Evolutionary conservation across 2,888 invertebrate genomes (phyloP).

Genomic region (Oscheius myriophilus): DNA sequence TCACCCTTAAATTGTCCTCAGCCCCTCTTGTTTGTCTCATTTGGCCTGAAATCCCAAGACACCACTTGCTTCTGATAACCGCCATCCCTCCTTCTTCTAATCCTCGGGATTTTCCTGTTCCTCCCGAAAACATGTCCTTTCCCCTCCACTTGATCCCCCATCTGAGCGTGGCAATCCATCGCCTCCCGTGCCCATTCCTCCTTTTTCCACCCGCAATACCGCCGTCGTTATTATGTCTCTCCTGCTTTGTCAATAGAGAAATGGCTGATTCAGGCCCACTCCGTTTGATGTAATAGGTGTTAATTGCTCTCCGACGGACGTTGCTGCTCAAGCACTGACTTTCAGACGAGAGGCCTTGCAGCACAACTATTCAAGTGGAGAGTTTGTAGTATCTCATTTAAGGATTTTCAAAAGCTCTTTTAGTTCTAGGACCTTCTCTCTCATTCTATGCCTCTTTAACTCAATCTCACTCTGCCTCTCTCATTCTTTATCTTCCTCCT

Average conservation of each 20-base stretch:
- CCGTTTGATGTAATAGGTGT: conserved; percentile 27
- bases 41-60: no score
- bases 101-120: not conserved
- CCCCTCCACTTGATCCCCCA: conserved; percentile 3
- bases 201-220: not conserved
- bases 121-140: conserved; percentile 2
- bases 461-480: no score
- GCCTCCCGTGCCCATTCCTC: not conserved
- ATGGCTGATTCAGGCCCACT: not conserved
- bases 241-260: conserved; percentile 4
- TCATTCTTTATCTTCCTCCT: no score
- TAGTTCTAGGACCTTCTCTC: no score
- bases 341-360: not conserved
- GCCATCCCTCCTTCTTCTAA: no score
- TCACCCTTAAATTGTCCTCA: no score
- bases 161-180: conserved; percentile 5
- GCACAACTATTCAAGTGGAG: no score
- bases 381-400: no score
- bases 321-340: not conserved
- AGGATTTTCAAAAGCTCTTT: no score
- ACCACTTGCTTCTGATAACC: no score
- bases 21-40: no score
- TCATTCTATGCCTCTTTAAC: no score
- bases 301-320: conserved; percentile 20
- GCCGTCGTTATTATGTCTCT: not conserved